phyloP scores from a whole-genome alignment of 2,113 vertebrate species.

The Platichthys flesus region DNA sequence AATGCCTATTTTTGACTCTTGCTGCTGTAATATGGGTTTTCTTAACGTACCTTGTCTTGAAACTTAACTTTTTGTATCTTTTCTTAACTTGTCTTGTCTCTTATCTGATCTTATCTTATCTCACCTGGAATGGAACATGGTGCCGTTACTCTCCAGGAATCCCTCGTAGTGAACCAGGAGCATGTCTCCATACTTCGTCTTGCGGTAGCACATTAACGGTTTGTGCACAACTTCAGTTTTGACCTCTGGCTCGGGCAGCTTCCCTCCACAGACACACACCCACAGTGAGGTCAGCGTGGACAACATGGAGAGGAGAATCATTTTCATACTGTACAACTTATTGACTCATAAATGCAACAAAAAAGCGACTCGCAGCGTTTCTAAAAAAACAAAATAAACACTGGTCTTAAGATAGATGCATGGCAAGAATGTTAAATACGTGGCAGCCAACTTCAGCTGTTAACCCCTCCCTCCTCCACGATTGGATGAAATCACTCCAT shows the following conservation, averaged over 20 bases:
- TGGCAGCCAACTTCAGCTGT: constrained; percentile 72
- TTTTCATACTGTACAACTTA: constrained; percentile 37
- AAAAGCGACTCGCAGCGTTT: neutral
- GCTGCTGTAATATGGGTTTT: too few species aligned
- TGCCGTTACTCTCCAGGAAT: constrained; percentile 90
- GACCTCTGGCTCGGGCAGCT: constrained; percentile 93
- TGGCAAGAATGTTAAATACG: constrained; percentile 69
- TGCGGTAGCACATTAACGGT: constrained; percentile 90
- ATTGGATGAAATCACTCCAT: constrained; percentile 47
- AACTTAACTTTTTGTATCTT: too few species aligned
- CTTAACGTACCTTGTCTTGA: too few species aligned
- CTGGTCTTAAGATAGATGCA: constrained; percentile 22
- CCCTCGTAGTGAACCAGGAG: constrained; percentile 93
- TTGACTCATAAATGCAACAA: neutral
- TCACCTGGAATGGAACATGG: constrained; percentile 92
- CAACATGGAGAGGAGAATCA: constrained; percentile 71
- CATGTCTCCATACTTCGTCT: constrained; percentile 91
- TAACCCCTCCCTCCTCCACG: constrained; percentile 22
- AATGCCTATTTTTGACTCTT: too few species aligned
- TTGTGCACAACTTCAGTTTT: constrained; percentile 92
- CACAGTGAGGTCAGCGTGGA: constrained; percentile 70
- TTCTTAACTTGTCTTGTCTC: too few species aligned
- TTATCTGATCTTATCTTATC: too few species aligned
- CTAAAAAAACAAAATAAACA: neutral
- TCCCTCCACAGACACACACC: constrained; percentile 78